A percentile compares a stretch with the other conserved stretches of the same genome.
Evolutionary conservation across 2,888 invertebrate species (phyloP).

Genomic region (Odiellus spinosus): DNA sequence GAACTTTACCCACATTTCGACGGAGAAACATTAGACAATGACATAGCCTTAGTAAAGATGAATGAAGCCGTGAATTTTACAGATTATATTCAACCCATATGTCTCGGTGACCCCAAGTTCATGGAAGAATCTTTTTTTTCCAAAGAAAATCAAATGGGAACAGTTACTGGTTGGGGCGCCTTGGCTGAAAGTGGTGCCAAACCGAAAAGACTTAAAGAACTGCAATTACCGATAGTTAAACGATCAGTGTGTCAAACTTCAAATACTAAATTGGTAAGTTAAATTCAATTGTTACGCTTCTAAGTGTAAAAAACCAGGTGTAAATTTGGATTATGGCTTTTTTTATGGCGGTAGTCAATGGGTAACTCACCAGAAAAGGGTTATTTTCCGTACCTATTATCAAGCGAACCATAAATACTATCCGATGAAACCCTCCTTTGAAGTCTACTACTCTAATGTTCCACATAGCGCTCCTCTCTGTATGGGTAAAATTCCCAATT

Average conservation of each 20-base stretch:
- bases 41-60: slow-evolving; percentile 21
- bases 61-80: slow-evolving; percentile 19
- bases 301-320: no score
- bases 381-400: no score
- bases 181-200: slow-evolving; percentile 19
- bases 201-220: slow-evolving; percentile 20
- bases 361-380: no score
- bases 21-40: slow-evolving; percentile 22
- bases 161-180: slow-evolving; percentile 23
- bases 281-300: neutral
- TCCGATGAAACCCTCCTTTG: no score
- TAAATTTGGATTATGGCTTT: no score
- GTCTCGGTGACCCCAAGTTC: slow-evolving; percentile 15
- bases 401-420: no score
- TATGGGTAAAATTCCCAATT: no score
- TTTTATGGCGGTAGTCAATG: no score
- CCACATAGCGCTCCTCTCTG: no score
- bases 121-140: neutral
- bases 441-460: no score
- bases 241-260: slow-evolving; percentile 17
- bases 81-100: slow-evolving; percentile 21
- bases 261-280: slow-evolving; percentile 16
- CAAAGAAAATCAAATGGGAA: slow-evolving; percentile 13
- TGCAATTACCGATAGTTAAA: slow-evolving; percentile 21
- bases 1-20: slow-evolving; percentile 21